These are phyloP conservation scores for Ostrea denselamellosa DNA, from an alignment of 1,140 invertebrate species.

Conservation along the genomic window DNA sequence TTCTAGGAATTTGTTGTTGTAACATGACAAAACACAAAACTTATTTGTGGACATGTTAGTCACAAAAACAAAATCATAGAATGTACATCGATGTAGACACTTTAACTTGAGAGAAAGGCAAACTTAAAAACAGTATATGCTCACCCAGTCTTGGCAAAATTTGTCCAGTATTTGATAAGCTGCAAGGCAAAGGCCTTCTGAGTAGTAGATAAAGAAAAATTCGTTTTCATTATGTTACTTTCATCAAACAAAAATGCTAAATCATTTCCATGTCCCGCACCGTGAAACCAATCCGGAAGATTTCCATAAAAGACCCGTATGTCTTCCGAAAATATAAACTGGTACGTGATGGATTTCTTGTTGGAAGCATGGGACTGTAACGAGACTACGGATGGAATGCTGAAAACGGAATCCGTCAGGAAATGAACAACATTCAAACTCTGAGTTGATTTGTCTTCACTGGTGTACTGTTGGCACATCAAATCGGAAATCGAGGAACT, in stretches of 20 bases:
- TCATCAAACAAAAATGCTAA: constrained; percentile 51
- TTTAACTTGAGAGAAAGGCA: background rate
- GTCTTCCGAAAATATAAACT: constrained; percentile 48
- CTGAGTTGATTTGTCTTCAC: constrained; percentile 34
- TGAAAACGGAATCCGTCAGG: background rate
- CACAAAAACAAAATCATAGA: background rate
- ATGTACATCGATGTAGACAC: background rate
- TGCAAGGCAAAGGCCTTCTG: constrained; percentile 34
- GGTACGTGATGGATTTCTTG: constrained; percentile 41
- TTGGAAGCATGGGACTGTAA: constrained; percentile 31
- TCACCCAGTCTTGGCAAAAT: constrained; percentile 59
- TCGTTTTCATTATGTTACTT: background rate
- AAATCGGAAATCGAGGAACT: background rate
- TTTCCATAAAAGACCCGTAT: background rate
- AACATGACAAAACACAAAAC: too few relatives aligned
- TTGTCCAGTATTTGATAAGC: constrained; percentile 61
- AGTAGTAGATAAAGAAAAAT: background rate
- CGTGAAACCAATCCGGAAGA: constrained; percentile 49
- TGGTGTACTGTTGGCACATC: constrained; percentile 1
- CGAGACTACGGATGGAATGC: background rate
- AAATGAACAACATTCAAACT: background rate
- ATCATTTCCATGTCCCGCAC: constrained; percentile 54
- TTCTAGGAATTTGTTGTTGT: too few relatives aligned
- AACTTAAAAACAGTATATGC: background rate
- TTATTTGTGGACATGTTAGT: too few relatives aligned